phyloP scores from a whole-genome alignment of 2,888 invertebrate species.

The Chloroclysta siterata region DNA sequence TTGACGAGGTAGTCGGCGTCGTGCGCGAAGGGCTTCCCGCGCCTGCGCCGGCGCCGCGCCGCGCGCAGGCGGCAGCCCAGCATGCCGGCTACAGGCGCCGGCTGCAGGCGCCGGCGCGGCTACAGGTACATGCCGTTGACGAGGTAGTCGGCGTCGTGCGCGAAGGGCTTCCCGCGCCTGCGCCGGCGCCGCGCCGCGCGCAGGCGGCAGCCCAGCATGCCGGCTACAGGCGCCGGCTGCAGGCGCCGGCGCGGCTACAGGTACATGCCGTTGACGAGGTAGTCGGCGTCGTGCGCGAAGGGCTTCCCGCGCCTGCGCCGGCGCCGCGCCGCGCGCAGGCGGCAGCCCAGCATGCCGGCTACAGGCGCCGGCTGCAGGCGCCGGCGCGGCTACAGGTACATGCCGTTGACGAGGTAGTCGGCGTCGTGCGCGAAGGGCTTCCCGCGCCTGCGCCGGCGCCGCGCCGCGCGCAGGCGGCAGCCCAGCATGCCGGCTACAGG shows the following conservation, averaged over 20 bases:
- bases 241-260: constrained; percentile 86
- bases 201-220: too few species aligned
- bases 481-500: constrained; percentile 93
- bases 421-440: constrained; percentile 96
- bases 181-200: too few species aligned
- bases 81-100: too few species aligned
- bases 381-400: constrained; percentile 92
- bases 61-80: too few species aligned
- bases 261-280: constrained; percentile 99
- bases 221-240: too few species aligned
- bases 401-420: constrained; percentile 98
- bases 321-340: too few species aligned
- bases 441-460: constrained; percentile 89
- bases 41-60: too few species aligned
- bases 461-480: constrained; percentile 92
- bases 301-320: constrained; percentile 92
- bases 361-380: too few species aligned
- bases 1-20: constrained; percentile 99
- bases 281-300: constrained; percentile 97
- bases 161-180: constrained; percentile 88
- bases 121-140: constrained; percentile 99
- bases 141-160: constrained; percentile 97
- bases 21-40: constrained; percentile 89
- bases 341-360: too few species aligned
- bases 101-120: constrained; percentile 45